Evolutionary conservation across 2,888 invertebrate genomes (phyloP), one percentile per base, ranked within the genome.

Genomic region (Dasysyrphus albostriatus): DNA sequence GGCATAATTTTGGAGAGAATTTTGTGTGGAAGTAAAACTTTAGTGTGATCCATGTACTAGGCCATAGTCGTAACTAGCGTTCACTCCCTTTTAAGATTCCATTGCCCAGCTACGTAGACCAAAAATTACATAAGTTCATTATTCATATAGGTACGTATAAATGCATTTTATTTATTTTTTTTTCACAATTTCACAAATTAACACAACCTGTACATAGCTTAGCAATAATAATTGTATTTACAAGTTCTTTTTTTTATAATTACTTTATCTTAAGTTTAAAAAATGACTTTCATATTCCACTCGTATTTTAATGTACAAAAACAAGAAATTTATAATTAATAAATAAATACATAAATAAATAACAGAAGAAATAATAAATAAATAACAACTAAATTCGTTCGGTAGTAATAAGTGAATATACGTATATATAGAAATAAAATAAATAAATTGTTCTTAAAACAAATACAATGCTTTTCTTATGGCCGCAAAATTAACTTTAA

Each of bases 261-360:
- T 32, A 29, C 3, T 19, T 39, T 47, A 19, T 47, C 79, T 83
- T 87, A 87, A 65, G 5, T 16, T 59, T 65, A 87, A 61, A 69
- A 88, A 90, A 91, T 91, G 92, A 91, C 91, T 91, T 91, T 91
- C 90, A 91, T 89, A 89, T 89, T 90, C 89, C 91, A 90, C 90
- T 90, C 90, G 89, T 90, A 89, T 89, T 83, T 81, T 24, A 83
- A 88, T 88, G 79, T 88, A 83, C 80, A 82, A 81, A 83, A 80
- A 69, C 67, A 65, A 89, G 83, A 12, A 78, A 56, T 63, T 75
- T 69, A 73, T 49, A 82, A 80, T 79, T 81, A 87, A 65, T 72
- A 79, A 69, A 34, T n/a, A 67, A 65, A 47, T 56, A 56, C 24
- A 74, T 37, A 37, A 81, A 73, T 75, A 74, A 77, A 54, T 76